These are phyloP conservation scores for Coenonympha glycerion DNA, from an alignment of 2,888 invertebrate species.

Conservation along the genomic window DNA sequence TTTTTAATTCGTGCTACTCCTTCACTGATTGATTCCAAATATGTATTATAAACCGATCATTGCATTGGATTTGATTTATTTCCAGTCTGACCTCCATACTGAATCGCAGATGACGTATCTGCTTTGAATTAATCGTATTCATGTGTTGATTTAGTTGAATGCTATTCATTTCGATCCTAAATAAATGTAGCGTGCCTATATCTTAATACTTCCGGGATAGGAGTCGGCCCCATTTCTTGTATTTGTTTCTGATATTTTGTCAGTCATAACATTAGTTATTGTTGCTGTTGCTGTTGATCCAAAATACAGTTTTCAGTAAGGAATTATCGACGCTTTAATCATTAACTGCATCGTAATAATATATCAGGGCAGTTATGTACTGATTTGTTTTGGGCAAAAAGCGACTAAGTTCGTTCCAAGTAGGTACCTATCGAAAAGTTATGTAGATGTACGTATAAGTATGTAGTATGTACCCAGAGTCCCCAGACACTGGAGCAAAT, in stretches of 20 bases:
- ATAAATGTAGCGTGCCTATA: slow-evolving; percentile 23
- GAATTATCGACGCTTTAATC: too few species aligned
- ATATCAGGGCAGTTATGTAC: too few species aligned
- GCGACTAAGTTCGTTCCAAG: too few species aligned
- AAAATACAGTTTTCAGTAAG: too few species aligned
- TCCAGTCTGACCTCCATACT: slow-evolving; percentile 26
- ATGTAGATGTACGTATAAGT: too few species aligned
- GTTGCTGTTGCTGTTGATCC: too few species aligned
- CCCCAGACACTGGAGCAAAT: too few species aligned
- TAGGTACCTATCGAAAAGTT: too few species aligned
- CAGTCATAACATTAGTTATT: too few species aligned
- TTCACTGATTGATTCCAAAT: slow-evolving; percentile 1
- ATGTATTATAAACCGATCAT: background rate
- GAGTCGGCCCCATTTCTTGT: background rate
- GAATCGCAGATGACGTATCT: slow-evolving; percentile 17
- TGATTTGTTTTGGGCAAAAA: too few species aligned
- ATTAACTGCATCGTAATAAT: too few species aligned
- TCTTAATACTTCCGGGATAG: slow-evolving; percentile 27
- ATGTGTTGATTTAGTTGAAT: slow-evolving; percentile 15
- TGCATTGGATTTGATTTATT: slow-evolving; percentile 8
- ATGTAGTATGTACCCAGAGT: too few species aligned
- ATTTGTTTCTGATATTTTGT: background rate
- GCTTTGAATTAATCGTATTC: slow-evolving; percentile 31
- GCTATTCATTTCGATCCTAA: slow-evolving; percentile 20
- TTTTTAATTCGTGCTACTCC: slow-evolving; percentile 1